Base-by-base conservation (phyloP, 1,140 invertebrate species). In the Popillia japonica region DNA sequence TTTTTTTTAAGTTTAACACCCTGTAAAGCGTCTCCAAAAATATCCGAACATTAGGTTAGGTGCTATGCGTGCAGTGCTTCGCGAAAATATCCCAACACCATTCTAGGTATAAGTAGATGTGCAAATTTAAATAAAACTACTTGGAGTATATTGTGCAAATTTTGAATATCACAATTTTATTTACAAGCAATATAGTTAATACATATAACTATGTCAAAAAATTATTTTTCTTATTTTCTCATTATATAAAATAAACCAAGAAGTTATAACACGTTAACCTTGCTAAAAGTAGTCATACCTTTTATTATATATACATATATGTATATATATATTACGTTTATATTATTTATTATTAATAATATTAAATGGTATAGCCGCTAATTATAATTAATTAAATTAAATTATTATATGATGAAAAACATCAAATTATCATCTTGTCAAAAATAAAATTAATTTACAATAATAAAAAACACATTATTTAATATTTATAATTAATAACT, bases 101-200 rank as follows among this genome's bases (percentile, higher is more conserved):
- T 34, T 34, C 4, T 34, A 34, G 27, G 27, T 34, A 34, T 44
- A 44, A n/a, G 6, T 44, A 9, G 0, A 23, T 40, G 23, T n/a
- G n/a, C n/a, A n/a, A n/a, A n/a, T n/a, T n/a, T n/a, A 42, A 75
- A 75, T 41, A 42, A 48, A 75, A 75, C 40, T 3, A 75, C 10
- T n/a, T n/a, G n/a, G 4, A 14, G 20, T 48, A 22, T 78, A 78
- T 84, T 85, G 84, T 85, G 84, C 84, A 85, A 85, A 85, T 85
- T 82, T 55, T 55, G 79, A 83, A 83, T 85, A 85, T 85, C 84
- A 85, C 84, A 85, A 85, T 85, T 82, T 83, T 85, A 85, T 85
- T 83, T 85, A 85, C 84, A 85, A 85, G 84, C 84, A 84, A 55
- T 34, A 34, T 55, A 55, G 48, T 83, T 85, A 83, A 84, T 81